These are phyloP conservation scores for Listronotus bonariensis DNA, from an alignment of 1,140 invertebrate species.

Conservation along the genomic window DNA sequence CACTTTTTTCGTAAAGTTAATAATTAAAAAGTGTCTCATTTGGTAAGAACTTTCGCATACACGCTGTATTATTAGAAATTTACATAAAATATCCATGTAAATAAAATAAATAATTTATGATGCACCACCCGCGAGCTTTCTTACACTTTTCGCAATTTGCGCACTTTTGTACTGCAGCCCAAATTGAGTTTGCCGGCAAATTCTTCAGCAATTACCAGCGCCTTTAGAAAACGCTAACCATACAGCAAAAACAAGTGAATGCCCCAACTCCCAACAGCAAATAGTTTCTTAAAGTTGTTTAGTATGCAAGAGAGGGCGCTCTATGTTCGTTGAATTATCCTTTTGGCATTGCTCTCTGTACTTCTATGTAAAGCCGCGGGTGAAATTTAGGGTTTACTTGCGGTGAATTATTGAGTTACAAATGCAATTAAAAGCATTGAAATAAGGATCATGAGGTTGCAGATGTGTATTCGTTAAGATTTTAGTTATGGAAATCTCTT, in stretches of 20 bases:
- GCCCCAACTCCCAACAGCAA: constrained; percentile 3
- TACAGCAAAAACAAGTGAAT: constrained; percentile 27
- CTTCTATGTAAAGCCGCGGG: constrained; percentile 28
- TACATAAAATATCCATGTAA: not conserved
- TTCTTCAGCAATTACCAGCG: constrained; percentile 36
- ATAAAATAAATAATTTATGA: not conserved
- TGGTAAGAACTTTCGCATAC: too few species aligned
- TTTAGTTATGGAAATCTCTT: not conserved
- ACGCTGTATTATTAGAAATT: too few species aligned
- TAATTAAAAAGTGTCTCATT: too few species aligned
- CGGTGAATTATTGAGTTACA: constrained; percentile 28
- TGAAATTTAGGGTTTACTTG: constrained; percentile 28
- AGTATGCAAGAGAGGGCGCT: constrained; percentile 29
- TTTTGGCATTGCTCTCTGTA: constrained; percentile 29
- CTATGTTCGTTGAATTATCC: constrained; percentile 26
- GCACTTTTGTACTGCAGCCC: constrained; percentile 34
- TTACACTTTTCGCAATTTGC: constrained; percentile 25
- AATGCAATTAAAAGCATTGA: constrained; percentile 19
- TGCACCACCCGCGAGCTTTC: constrained; percentile 13
- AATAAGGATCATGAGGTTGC: constrained; percentile 5
- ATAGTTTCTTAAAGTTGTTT: constrained; percentile 36
- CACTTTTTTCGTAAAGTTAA: too few species aligned
- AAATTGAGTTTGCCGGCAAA: constrained; percentile 38
- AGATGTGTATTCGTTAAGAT: constrained; percentile 1
- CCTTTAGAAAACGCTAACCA: constrained; percentile 34